Evolutionary conservation across 2,797 vertebrate species (phyloP), one percentile per base, ranked within the genome.

Genomic region (Bryconaethiops microstoma): DNA sequence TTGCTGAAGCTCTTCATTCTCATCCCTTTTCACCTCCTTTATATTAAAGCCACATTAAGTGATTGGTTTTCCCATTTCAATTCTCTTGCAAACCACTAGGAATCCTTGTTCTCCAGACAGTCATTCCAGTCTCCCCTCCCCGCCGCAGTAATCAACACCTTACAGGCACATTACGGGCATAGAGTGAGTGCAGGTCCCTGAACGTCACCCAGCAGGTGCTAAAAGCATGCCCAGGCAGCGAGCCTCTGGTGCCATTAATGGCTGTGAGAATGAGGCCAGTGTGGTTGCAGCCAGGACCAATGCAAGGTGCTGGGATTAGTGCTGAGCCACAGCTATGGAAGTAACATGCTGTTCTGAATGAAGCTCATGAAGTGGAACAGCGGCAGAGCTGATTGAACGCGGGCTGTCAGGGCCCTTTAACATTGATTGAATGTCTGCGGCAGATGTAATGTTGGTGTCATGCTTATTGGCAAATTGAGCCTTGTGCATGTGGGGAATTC

Each of bases 391-490:
- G 64, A 50, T 64, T 76, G 55, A 73, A 54, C 62, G 6, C 10
- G 62, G 60, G 35, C 35, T 69, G 63, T 78, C 79, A 78, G 62
- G 25, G 60, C 54, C 70, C 60, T 69, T 75, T 70, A 81, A 64
- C 75, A 70, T 57, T 77, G 70, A 82, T 77, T 83, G 82, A 82
- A 68, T 80, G 60, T 23, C 29, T 77, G 68, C 48, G 12, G 67
- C 68, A 82, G 50, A 74, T 79, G 40, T 67, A 74, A 67, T 54
- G 63, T 45, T 35, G 50, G 71, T 50, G 50, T 82, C 77, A 63
- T 45, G 63, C 70, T 81, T 74, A 60, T 77, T 74, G 79, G 73
- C 75, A 80, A 83, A 82, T 84, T 60, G 73, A 77, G 64, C 64
- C 50, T 42, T 71, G 68, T 79, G 68, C 39, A 40, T 55, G 57